Percentiles rank a stretch among this genome's conserved stretches.
These are phyloP conservation scores for Oligia fasciuncula DNA, from an alignment of 2,888 invertebrate genomes.

Conservation along the genomic window DNA sequence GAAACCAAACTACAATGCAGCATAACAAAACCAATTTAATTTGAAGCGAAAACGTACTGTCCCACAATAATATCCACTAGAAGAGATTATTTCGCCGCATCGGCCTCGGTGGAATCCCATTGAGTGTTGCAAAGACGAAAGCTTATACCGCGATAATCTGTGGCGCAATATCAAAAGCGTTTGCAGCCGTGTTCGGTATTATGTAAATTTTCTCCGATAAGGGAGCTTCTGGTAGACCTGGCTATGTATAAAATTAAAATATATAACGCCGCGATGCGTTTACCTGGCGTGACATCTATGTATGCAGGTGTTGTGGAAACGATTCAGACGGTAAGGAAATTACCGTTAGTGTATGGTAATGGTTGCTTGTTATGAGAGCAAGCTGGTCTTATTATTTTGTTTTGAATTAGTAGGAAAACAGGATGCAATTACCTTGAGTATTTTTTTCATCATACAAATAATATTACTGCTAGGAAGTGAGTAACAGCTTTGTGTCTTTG, in stretches of 20 bases:
- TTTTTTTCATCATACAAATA: neutral
- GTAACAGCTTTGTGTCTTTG: too few species aligned
- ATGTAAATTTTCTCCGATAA: conserved; percentile 83
- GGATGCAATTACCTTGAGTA: neutral
- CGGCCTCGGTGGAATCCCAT: conserved; percentile 72
- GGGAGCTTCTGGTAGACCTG: conserved; percentile 70
- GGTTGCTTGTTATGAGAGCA: conserved; percentile 3
- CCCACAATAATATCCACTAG: conserved; percentile 64
- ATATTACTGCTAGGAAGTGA: neutral
- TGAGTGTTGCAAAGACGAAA: conserved; percentile 76
- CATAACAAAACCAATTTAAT: conserved; percentile 54
- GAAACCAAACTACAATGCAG: conserved; percentile 27
- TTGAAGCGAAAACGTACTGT: conserved; percentile 57
- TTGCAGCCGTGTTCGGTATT: conserved; percentile 79
- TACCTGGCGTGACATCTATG: conserved; percentile 61
- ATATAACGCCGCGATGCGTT: conserved; percentile 71
- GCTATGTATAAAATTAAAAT: conserved; percentile 78
- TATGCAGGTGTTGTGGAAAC: conserved; percentile 37
- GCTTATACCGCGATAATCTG: conserved; percentile 81
- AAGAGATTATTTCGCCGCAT: conserved; percentile 63
- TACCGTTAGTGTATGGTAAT: conserved; percentile 40
- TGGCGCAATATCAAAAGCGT: conserved; percentile 81
- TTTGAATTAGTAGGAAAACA: neutral
- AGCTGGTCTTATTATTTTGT: conserved; percentile 4
- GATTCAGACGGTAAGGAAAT: conserved; percentile 47